Evolutionary conservation across 92 coral and sea anemone species (phyloP), one percentile per base, ranked within the genome.

Genomic region (Actinostola sp.): DNA sequence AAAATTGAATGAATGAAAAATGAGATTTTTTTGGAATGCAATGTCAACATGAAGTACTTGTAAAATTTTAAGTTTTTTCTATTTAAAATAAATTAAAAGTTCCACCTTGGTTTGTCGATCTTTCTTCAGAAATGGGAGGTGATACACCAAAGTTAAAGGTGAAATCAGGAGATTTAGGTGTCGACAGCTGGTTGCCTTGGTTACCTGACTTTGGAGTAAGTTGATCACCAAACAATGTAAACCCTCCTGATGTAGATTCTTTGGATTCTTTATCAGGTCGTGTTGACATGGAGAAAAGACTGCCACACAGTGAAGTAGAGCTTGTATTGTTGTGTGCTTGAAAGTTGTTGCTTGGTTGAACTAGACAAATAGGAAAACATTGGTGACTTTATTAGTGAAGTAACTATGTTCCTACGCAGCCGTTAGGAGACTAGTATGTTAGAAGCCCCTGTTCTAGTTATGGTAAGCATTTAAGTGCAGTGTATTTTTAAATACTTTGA

Each of bases 101-200:
- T 42, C 75, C 65, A 12, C 54, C 54, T 38, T 61, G 80, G 73
- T 66, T 67, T 52, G 34, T 27, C 30, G 57, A 44, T 31, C 25
- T 68, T 24, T 72, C 65, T n/a, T 23, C 36, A 65, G 65, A 32
- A 32, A 32, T 32, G 20, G 78, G 69, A 19, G 88, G 79, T 31
- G 65, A 76, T 20, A 64, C 51, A 55, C 88, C 90, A 89, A 89
- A 89, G 63, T 80, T 85, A 57, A 89, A 86, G 66, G 68, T 78
- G 55, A 89, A 89, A 8, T 41, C 77, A 23, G 88, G 52, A 17
- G 89, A 66, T 35, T 56, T 66, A 45, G 43, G 52, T 70, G 82
- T 3, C 42, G 45, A 19, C 25, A 35, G 75, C 71, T 73, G 81
- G 73, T 61, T 76, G 15, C 50, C 64, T 52, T 82, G 82, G 50